Evolutionary conservation across 2,888 invertebrate species (phyloP).

Genomic region (Trisateles emortualis): DNA sequence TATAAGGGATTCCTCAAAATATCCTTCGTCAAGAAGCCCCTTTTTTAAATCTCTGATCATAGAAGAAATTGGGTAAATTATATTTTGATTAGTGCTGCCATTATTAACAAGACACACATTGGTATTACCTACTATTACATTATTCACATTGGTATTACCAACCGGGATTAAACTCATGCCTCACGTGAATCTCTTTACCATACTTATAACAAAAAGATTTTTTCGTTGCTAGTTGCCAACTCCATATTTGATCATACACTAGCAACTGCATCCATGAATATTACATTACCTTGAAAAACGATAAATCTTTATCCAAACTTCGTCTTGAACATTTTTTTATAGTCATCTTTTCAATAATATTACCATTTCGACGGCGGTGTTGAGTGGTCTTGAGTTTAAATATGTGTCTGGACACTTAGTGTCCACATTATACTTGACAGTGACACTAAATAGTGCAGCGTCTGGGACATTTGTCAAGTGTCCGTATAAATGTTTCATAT

Average conservation of each 20-base stretch:
- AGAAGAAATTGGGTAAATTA: too few relatives aligned
- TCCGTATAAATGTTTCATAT: slow-evolving; percentile 69
- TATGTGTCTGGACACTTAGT: slow-evolving; percentile 58
- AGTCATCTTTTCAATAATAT: slow-evolving; percentile 57
- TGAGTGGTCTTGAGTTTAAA: slow-evolving; percentile 62
- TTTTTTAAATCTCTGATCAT: too few relatives aligned
- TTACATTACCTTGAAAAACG: slow-evolving; percentile 60
- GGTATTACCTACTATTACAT: too few relatives aligned
- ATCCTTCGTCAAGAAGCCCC: too few relatives aligned
- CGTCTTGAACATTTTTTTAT: slow-evolving; percentile 44
- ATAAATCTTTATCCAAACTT: slow-evolving; percentile 67
- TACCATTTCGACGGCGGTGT: slow-evolving; percentile 59
- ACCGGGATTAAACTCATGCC: too few relatives aligned
- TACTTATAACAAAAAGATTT: not conserved
- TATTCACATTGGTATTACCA: too few relatives aligned
- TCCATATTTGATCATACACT: slow-evolving; percentile 38
- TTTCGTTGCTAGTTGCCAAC: slow-evolving; percentile 36
- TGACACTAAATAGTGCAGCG: slow-evolving; percentile 74
- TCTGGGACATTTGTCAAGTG: slow-evolving; percentile 76
- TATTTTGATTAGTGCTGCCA: too few relatives aligned
- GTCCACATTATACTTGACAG: slow-evolving; percentile 62
- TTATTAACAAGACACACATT: too few relatives aligned
- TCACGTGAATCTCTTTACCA: too few relatives aligned
- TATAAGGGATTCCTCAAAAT: too few relatives aligned
- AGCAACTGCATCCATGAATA: slow-evolving; percentile 68